Evolutionary conservation across 2,888 invertebrate species (phyloP).

Genomic region (Eupelmus urozonus): DNA sequence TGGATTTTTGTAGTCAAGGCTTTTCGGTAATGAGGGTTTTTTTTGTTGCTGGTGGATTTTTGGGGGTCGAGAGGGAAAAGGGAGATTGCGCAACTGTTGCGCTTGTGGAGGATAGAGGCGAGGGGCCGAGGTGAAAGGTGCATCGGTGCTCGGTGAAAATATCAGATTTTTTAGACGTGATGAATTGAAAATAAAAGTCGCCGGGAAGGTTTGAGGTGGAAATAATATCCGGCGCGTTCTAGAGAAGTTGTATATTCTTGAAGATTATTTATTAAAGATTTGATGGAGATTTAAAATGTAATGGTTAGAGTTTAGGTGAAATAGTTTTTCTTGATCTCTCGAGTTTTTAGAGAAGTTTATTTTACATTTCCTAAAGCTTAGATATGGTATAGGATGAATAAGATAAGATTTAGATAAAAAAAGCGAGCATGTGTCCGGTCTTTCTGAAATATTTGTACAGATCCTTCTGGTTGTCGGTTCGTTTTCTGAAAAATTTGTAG

Average conservation of each 20-base stretch:
- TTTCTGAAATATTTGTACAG: background rate
- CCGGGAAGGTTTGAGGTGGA: too few species aligned
- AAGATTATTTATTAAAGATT: too few species aligned
- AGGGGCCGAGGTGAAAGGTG: constrained; percentile 14
- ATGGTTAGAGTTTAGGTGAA: background rate
- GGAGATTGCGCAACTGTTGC: background rate
- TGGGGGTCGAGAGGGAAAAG: too few species aligned
- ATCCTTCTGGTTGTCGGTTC: too few species aligned
- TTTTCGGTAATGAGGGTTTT: too few species aligned
- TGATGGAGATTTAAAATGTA: too few species aligned
- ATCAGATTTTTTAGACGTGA: background rate
- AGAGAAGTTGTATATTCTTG: too few species aligned
- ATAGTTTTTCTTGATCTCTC: too few species aligned
- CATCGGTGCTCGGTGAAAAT: background rate
- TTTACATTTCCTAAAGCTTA: background rate
- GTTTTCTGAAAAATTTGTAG: background rate
- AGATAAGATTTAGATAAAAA: constrained; percentile 2
- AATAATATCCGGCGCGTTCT: too few species aligned
- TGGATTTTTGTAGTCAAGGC: too few species aligned
- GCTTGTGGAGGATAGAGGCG: background rate
- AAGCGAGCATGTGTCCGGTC: background rate
- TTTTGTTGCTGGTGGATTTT: too few species aligned
- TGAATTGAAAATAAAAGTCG: constrained; percentile 1
- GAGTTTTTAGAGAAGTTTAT: too few species aligned
- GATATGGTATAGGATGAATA: background rate